Conservation (phyloP, 2,797 vertebrate genomes). For the Pipistrellus nathusii region DNA sequence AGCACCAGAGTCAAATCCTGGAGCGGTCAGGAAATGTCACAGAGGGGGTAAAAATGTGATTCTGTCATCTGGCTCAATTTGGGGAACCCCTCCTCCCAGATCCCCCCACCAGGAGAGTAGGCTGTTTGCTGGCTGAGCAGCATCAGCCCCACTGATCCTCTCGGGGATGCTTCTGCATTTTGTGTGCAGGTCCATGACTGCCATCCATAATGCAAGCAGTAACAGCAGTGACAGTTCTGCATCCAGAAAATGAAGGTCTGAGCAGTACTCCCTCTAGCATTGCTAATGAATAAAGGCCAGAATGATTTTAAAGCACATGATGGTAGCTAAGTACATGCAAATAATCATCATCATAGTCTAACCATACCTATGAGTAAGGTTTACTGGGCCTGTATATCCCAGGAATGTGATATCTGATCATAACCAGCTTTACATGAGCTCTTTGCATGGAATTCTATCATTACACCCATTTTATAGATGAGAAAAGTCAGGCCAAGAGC, state of each 20-base stretch:
- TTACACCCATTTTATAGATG: not conserved
- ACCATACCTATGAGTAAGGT: not conserved
- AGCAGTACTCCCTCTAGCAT: fast-evolving
- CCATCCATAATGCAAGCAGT: not conserved
- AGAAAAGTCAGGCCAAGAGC: not conserved
- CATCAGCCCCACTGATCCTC: not conserved
- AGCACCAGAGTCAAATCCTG: not conserved
- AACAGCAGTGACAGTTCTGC: not conserved
- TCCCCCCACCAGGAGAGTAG: not conserved
- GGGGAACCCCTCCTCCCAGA: not conserved
- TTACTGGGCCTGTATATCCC: not conserved
- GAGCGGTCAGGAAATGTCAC: not conserved
- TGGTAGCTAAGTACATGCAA: not conserved
- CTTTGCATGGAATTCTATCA: not conserved
- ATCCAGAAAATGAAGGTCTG: not conserved
- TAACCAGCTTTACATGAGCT: not conserved
- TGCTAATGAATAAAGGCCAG: not conserved
- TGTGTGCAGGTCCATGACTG: fast-evolving
- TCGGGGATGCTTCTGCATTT: not conserved
- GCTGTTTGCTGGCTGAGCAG: not conserved
- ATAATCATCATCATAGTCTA: not conserved
- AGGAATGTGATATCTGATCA: not conserved
- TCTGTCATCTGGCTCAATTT: not conserved
- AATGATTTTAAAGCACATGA: not conserved
- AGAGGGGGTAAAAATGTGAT: not conserved